Percentiles rank a stretch among this genome's conserved stretches.
Evolutionary conservation across 2,888 invertebrate genomes (phyloP).

Genomic region (Lamproptera curius): DNA sequence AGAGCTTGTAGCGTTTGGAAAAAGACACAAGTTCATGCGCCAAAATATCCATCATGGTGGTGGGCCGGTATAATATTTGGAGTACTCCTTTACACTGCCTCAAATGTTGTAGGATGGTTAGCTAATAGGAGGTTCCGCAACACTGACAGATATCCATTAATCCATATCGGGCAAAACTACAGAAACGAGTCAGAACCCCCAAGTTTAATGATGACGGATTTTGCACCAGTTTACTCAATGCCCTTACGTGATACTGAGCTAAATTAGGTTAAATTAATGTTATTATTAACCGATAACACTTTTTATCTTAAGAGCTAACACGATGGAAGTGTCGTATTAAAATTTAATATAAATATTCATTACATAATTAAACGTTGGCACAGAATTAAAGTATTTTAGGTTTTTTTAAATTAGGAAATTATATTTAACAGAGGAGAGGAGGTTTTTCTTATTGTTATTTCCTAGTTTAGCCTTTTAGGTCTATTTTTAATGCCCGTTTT

Average conservation of each 20-base stretch:
- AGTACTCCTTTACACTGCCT: constrained; percentile 39
- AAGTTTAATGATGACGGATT: constrained; percentile 44
- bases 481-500: too few relatives aligned
- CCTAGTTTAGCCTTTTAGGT: too few relatives aligned
- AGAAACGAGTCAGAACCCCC: constrained; percentile 50
- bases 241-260: constrained; percentile 29
- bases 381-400: too few relatives aligned
- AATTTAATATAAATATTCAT: too few relatives aligned
- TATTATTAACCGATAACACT: too few relatives aligned
- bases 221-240: constrained; percentile 40
- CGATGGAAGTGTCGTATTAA: too few relatives aligned
- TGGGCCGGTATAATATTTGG: constrained; percentile 48
- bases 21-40: constrained; percentile 23
- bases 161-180: constrained; percentile 40
- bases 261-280: constrained; percentile 17
- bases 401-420: too few relatives aligned
- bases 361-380: too few relatives aligned
- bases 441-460: too few relatives aligned
- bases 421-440: too few relatives aligned
- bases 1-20: constrained; percentile 37
- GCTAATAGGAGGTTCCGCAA: constrained; percentile 26
- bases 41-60: constrained; percentile 32
- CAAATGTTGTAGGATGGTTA: constrained; percentile 39
- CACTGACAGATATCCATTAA: constrained; percentile 45
- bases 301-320: too few relatives aligned